phyloP scores from a whole-genome alignment of 2,113 vertebrate genomes.

The Menura novaehollandiae region DNA sequence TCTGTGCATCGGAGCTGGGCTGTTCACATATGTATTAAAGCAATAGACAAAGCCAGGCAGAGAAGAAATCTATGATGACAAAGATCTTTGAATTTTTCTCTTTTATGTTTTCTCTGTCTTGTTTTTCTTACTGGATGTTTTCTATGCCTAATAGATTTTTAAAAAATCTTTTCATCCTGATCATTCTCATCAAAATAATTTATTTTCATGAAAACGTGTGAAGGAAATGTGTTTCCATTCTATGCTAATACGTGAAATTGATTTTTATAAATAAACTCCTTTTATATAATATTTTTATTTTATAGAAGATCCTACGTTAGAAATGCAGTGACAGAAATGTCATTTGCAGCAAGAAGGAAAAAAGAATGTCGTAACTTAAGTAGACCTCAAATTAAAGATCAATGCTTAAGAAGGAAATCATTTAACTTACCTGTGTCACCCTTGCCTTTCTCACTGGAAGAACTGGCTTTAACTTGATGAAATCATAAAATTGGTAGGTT shows the following conservation, averaged over 20 bases:
- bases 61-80: neutral
- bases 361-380: neutral
- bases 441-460: neutral
- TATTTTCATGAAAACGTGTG: neutral
- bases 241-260: neutral
- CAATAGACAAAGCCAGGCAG: neutral
- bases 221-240: neutral
- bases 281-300: neutral
- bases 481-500: neutral
- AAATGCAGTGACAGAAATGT: neutral
- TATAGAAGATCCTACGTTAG: neutral
- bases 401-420: neutral
- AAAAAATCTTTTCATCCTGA: neutral
- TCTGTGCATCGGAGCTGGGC: neutral
- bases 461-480: neutral
- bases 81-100: neutral
- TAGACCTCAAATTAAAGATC: constrained; percentile 2
- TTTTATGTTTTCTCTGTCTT: neutral
- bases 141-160: neutral
- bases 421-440: neutral
- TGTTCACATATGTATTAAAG: neutral
- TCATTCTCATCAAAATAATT: neutral
- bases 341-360: neutral
- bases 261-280: neutral
- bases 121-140: neutral